Conservation (phyloP, 2,113 vertebrate genomes). For the Chaenogobius annularis region DNA sequence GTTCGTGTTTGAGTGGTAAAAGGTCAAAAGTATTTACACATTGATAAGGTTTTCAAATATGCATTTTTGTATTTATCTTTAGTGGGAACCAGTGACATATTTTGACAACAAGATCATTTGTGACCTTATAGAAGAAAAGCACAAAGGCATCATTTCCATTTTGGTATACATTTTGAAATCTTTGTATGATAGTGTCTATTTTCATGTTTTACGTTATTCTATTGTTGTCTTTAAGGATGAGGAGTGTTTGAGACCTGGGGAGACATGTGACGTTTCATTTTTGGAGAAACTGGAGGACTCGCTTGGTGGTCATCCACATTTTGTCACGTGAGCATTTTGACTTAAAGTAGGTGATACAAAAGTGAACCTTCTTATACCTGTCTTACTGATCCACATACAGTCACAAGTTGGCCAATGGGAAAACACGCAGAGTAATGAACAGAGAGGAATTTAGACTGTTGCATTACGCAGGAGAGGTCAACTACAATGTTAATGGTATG, state of each 20-base stretch:
- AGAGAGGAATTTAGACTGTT: conserved; percentile 92
- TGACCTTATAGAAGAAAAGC: conserved; percentile 96
- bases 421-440: conserved; percentile 87
- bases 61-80: background rate
- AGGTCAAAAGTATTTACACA: background rate
- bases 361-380: background rate
- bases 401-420: conserved; percentile 94
- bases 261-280: conserved; percentile 90
- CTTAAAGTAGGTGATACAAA: background rate
- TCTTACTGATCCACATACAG: conserved; percentile 65
- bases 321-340: conserved; percentile 86
- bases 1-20: conserved; percentile 66
- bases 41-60: background rate
- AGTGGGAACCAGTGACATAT: conserved; percentile 98
- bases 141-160: conserved; percentile 96
- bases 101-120: conserved; percentile 99
- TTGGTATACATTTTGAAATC: conserved; percentile 77
- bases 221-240: conserved; percentile 81
- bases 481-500: conserved; percentile 89
- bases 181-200: background rate
- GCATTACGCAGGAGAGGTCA: conserved; percentile 97
- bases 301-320: conserved; percentile 89
- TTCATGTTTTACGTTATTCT: background rate
- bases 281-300: conserved; percentile 94
- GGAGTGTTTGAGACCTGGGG: conserved; percentile 93